Percentiles rank a stretch among this genome's conserved stretches.
These are phyloP conservation scores for Hypocryptadius cinnamomeus DNA, from an alignment of 2,113 vertebrate species.

Conservation along the genomic window DNA sequence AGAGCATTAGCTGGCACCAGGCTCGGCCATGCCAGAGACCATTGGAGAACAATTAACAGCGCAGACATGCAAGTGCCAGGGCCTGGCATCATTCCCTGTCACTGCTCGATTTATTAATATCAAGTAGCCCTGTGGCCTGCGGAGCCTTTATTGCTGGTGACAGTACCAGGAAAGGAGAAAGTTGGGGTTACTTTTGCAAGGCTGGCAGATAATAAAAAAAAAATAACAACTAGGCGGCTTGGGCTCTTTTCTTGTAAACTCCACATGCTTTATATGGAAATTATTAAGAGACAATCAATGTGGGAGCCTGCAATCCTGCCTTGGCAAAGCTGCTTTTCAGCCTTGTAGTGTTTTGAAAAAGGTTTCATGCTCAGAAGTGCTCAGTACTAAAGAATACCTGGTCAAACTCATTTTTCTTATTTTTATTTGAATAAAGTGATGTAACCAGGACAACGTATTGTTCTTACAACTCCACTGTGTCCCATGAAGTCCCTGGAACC, in stretches of 20 bases:
- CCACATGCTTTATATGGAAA: slow-evolving; percentile 15
- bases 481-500: background rate
- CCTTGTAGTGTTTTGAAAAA: background rate
- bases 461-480: background rate
- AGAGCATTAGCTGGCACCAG: background rate
- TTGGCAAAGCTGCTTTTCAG: background rate
- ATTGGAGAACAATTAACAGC: background rate
- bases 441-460: background rate
- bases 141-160: slow-evolving; percentile 43
- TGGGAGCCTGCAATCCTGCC: background rate
- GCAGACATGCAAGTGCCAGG: background rate
- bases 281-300: slow-evolving; percentile 15
- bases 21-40: background rate
- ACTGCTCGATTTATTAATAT: slow-evolving; percentile 36
- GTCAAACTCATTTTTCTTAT: background rate
- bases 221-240: background rate
- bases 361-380: rapidly evolving
- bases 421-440: background rate
- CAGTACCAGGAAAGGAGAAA: slow-evolving; percentile 41
- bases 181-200: slow-evolving; percentile 16
- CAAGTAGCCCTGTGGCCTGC: slow-evolving; percentile 43
- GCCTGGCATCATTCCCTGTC: background rate
- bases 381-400: background rate
- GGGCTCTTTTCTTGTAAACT: slow-evolving; percentile 21
- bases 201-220: background rate